These are phyloP conservation scores for Lysandra coridon DNA, from an alignment of 2,888 invertebrate genomes.

Conservation along the genomic window DNA sequence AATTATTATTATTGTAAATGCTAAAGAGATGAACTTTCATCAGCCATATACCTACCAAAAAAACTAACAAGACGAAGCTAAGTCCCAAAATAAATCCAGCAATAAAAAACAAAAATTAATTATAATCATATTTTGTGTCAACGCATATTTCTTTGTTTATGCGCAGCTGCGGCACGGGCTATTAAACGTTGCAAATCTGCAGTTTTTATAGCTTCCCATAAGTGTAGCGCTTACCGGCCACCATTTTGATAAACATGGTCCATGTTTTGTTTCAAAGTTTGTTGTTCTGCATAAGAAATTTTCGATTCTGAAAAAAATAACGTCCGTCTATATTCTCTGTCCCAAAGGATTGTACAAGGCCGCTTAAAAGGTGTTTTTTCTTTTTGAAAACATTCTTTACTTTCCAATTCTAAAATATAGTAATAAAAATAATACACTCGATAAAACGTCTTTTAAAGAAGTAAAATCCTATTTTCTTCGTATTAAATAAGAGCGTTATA, in stretches of 20 bases:
- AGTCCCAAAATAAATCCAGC: neutral
- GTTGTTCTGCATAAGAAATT: constrained; percentile 25
- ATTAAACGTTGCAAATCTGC: constrained; percentile 50
- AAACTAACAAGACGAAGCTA: neutral
- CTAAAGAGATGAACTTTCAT: neutral
- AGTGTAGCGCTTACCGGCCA: constrained; percentile 50
- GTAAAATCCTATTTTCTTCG: too few relatives aligned
- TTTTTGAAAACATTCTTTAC: too few relatives aligned
- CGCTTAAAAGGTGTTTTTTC: too few relatives aligned
- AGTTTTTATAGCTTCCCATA: constrained; percentile 56
- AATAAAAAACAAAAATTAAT: constrained; percentile 12
- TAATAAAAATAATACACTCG: too few relatives aligned
- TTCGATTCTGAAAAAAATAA: too few relatives aligned
- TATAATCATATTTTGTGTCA: constrained; percentile 25
- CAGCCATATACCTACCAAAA: neutral
- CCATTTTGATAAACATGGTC: constrained; percentile 57
- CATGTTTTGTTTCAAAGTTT: constrained; percentile 40
- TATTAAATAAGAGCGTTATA: too few relatives aligned
- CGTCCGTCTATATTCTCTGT: too few relatives aligned
- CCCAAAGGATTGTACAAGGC: too few relatives aligned
- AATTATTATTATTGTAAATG: too few relatives aligned
- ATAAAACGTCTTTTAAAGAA: too few relatives aligned
- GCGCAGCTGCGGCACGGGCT: constrained; percentile 51
- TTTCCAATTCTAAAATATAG: too few relatives aligned
- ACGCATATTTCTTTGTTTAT: constrained; percentile 34